phyloP scores from a whole-genome alignment of 2,888 invertebrate genomes.

The Tipula helvola region DNA sequence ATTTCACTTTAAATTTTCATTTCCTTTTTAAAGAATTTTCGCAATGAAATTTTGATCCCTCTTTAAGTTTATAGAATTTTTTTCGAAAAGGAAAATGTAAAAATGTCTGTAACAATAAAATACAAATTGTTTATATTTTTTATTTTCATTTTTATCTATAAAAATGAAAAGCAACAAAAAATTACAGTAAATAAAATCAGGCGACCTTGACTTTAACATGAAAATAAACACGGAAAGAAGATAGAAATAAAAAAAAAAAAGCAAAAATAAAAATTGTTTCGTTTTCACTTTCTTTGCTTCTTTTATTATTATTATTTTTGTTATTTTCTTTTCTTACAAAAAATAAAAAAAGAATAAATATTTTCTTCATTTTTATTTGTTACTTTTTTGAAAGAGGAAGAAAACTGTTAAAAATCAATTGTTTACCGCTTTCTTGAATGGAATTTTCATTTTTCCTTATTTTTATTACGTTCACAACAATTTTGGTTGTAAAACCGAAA shows the following conservation, averaged over 20 bases:
- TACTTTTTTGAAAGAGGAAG: not conserved
- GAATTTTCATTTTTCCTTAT: not conserved
- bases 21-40: not conserved
- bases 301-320: not conserved
- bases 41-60: not conserved
- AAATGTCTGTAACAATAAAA: not conserved
- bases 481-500: not conserved
- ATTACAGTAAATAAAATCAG: not conserved
- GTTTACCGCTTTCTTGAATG: constrained; percentile 4
- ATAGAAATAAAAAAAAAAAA: constrained; percentile 9
- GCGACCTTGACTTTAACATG: constrained; percentile 9
- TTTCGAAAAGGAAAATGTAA: not conserved
- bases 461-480: not conserved
- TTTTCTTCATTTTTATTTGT: not conserved
- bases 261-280: constrained; percentile 5
- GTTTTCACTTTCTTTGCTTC: constrained; percentile 7
- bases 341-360: not conserved
- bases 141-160: not conserved
- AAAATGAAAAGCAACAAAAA: not conserved
- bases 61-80: not conserved
- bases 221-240: constrained; percentile 8
- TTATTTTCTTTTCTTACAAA: not conserved
- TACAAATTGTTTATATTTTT: not conserved
- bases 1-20: not conserved
- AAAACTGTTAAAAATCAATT: not conserved